Base-by-base conservation (phyloP, 2,888 invertebrate species). In the Dioctria rufipes region DNA sequence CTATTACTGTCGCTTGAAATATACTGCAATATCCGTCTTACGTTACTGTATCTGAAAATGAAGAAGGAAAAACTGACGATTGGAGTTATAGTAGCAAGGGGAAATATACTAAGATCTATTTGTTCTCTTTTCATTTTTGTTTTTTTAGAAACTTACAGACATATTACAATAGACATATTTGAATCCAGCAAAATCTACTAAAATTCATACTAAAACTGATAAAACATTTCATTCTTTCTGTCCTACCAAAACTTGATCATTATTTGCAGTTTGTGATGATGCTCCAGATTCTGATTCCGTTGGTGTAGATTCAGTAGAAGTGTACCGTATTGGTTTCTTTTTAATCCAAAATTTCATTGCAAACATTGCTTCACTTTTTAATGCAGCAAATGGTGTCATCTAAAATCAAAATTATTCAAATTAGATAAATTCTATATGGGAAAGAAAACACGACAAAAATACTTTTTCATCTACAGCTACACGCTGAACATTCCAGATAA, bases 401-500 rank as follows among this genome's bases (percentile, higher is more conserved):
- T 94, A 88, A 3, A 89, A 73, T 89, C 83, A 81, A 83, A 81
- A 61, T 65, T 4, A 2, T 73, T 71, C 37, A 67, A 81, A n/a
- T 43, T 11, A 66, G 25, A 49, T 6, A 65, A 65, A 51, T 66
- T 63, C 25, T 67, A 4, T 60, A 40, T 3, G 8, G 42, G 13
- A 9, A 63, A 39, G n/a, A 4, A 61, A 61, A 43, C 25, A 69
- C n/a, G 5, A 54, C 46, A 8, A 66, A 51, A 51, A 39, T 87
- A 95, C 96, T 90, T 93, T 94, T 88, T 95, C 94, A 82, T 93
- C 92, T 0, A 94, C 93, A 39, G 95, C 93, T 77, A 95, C 93
- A 86, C 94, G 92, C 83, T 94, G 92, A 2, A 95, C 93, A 87
- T 96, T 95, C 93, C 96, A 93, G 40, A 96, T 88, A 86, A 98